Conservation (phyloP, 1,140 invertebrate species). For the Lordiphosa clarofinis region DNA sequence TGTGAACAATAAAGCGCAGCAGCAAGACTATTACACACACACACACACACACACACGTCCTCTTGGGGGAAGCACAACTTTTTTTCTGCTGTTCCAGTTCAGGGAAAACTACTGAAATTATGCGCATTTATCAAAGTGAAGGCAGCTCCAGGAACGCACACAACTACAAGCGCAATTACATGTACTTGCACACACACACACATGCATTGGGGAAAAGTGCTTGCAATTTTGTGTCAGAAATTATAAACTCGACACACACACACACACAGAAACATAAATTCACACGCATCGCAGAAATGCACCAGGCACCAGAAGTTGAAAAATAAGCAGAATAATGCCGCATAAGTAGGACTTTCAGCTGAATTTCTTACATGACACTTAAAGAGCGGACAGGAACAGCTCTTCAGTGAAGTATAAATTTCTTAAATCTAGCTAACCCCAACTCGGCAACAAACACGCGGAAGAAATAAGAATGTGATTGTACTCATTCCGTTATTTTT, state of each 20-base stretch:
- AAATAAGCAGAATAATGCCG: too few species aligned
- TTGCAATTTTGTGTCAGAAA: slow-evolving; percentile 70
- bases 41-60: slow-evolving; percentile 22
- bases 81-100: slow-evolving; percentile 42
- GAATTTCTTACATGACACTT: too few species aligned
- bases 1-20: slow-evolving; percentile 69
- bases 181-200: slow-evolving; percentile 24
- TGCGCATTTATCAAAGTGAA: slow-evolving; percentile 70
- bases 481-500: too few species aligned
- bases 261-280: slow-evolving; percentile 17
- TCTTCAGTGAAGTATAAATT: not conserved
- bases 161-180: slow-evolving; percentile 63
- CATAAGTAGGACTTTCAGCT: too few species aligned
- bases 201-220: slow-evolving; percentile 36
- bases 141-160: slow-evolving; percentile 25
- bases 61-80: slow-evolving; percentile 17
- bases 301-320: too few species aligned
- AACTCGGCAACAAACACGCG: too few species aligned
- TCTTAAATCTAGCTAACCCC: too few species aligned
- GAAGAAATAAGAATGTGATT: too few species aligned
- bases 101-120: slow-evolving; percentile 72
- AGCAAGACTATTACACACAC: slow-evolving; percentile 35
- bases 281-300: slow-evolving; percentile 9
- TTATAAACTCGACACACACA: slow-evolving; percentile 49
- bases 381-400: not conserved